These are phyloP conservation scores for Fistularia commersonii DNA, from an alignment of 2,797 vertebrate species.

Conservation along the genomic window DNA sequence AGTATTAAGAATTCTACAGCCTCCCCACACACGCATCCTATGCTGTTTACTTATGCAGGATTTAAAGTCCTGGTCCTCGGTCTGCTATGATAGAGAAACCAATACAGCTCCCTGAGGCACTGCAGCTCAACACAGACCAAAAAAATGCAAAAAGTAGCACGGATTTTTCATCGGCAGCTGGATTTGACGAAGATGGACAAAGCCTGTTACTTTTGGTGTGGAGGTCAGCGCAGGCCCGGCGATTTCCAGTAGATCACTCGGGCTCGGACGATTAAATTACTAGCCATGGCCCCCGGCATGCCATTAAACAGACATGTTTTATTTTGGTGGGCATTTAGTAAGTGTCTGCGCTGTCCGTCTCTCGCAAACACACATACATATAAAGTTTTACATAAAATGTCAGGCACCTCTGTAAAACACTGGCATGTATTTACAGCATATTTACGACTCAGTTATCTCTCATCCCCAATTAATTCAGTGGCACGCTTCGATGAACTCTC, in stretches of 20 bases:
- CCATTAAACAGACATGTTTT: too few species aligned
- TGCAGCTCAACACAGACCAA: too few species aligned
- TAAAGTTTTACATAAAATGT: constrained; percentile 17
- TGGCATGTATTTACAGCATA: constrained; percentile 4
- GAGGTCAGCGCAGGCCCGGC: constrained; percentile 8
- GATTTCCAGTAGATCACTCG: too few species aligned
- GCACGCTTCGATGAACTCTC: too few species aligned
- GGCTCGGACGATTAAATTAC: too few species aligned
- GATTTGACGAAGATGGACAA: constrained; percentile 3
- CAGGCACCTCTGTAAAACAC: constrained; percentile 18
- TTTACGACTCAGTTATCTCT: too few species aligned
- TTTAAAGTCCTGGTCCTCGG: constrained; percentile 6
- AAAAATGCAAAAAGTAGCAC: constrained; percentile 7
- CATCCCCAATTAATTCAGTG: too few species aligned
- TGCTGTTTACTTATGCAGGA: constrained; percentile 16
- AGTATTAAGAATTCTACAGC: neutral
- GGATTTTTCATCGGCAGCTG: constrained; percentile 10
- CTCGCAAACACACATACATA: constrained; percentile 4
- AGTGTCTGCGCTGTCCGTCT: constrained; percentile 7
- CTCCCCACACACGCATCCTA: neutral
- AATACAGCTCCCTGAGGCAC: too few species aligned
- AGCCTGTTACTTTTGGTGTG: constrained; percentile 4
- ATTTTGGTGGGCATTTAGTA: too few species aligned
- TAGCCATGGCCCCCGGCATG: too few species aligned
- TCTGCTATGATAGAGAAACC: constrained; percentile 15